A percentile compares a stretch with the other conserved stretches of the same genome.
These are phyloP conservation scores for Seriola rivoliana DNA, from an alignment of 2,113 vertebrate species.

Conservation along the genomic window DNA sequence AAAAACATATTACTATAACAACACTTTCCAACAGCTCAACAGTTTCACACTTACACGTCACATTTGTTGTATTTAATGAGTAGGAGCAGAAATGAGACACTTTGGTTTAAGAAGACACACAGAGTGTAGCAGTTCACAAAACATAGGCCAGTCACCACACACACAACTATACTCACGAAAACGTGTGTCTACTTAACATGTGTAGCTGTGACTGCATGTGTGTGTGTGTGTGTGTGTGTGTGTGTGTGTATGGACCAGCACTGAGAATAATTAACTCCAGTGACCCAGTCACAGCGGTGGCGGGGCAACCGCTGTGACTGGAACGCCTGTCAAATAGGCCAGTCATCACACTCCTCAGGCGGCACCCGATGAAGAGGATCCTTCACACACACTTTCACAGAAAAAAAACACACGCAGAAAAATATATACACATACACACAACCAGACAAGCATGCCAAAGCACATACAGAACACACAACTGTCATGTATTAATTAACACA, in stretches of 20 bases:
- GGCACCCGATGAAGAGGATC: slow-evolving; percentile 31
- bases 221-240: slow-evolving; percentile 3
- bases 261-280: slow-evolving; percentile 81
- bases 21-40: too few relatives aligned
- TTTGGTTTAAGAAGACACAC: too few relatives aligned
- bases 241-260: slow-evolving; percentile 47
- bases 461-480: neutral
- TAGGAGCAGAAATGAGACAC: too few relatives aligned
- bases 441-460: neutral
- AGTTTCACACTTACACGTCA: too few relatives aligned
- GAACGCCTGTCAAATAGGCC: slow-evolving; percentile 73
- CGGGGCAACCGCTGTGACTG: slow-evolving; percentile 65
- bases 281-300: slow-evolving; percentile 71
- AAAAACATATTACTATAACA: too few relatives aligned
- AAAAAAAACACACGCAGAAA: neutral
- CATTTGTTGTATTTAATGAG: too few relatives aligned
- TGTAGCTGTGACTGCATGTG: slow-evolving; percentile 20
- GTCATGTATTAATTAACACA: slow-evolving; percentile 54
- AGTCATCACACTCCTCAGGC: slow-evolving; percentile 63
- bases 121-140: too few relatives aligned
- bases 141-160: too few relatives aligned
- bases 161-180: too few relatives aligned
- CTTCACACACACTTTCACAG: slow-evolving; percentile 7
- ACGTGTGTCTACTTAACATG: slow-evolving; percentile 15
- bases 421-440: neutral